These are phyloP conservation scores for Epicampocera succincta DNA, from an alignment of 2,888 invertebrate genomes.

Conservation along the genomic window DNA sequence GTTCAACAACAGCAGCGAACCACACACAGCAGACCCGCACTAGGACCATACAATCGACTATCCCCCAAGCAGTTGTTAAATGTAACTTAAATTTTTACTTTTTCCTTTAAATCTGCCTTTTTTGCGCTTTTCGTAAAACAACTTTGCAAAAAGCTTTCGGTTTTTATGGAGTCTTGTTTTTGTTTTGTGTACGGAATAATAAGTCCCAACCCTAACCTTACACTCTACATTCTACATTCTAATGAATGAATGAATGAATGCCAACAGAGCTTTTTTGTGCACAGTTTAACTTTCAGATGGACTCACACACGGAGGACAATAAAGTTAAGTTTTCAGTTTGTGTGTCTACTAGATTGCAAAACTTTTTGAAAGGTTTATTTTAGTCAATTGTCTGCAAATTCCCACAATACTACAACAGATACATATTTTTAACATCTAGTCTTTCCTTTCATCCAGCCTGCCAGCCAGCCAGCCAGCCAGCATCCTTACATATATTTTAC, in stretches of 20 bases:
- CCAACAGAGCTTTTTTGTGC: conserved; percentile 68
- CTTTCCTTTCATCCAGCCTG: background rate
- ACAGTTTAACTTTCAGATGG: background rate
- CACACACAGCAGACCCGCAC: background rate
- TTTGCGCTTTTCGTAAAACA: background rate
- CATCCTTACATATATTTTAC: background rate
- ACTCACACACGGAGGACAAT: background rate
- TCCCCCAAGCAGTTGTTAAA: background rate
- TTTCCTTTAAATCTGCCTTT: background rate
- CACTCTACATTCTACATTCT: conserved; percentile 66
- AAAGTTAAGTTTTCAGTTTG: background rate
- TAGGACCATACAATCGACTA: background rate
- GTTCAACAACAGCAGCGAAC: background rate
- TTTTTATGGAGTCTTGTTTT: conserved; percentile 13
- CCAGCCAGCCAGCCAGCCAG: background rate
- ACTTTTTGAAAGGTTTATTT: conserved; percentile 21
- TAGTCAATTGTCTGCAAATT: conserved; percentile 28
- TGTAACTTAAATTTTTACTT: conserved; percentile 3
- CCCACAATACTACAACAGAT: conserved; percentile 38
- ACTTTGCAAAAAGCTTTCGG: conserved; percentile 32
- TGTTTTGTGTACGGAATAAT: background rate
- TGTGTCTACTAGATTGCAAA: background rate
- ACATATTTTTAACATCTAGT: conserved; percentile 13
- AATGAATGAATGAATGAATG: conserved; percentile 76
- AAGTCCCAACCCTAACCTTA: conserved; percentile 64